Evolutionary conservation across 2,113 vertebrate genomes (phyloP), one percentile per base, ranked within the genome.

Genomic region (Columbina picui): DNA sequence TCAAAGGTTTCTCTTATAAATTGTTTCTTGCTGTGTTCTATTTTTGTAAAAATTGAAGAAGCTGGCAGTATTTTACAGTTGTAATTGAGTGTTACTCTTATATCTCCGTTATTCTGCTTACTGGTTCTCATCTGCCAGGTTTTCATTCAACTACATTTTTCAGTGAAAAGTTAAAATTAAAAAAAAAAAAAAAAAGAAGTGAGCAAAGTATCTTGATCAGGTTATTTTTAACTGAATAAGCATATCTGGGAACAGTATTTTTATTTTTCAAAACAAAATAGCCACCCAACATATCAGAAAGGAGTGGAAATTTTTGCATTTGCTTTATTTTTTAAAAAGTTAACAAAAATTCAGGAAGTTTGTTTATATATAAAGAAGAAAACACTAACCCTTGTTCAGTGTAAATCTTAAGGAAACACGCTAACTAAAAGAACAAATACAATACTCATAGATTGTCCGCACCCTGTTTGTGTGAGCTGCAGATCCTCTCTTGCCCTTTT

Each of bases 31-130:
- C 63, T 85, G 59, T 56, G 43, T 69, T 88, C 67, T 83, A 34
- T 85, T 91, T 91, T 65, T 85, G 18, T 29, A 61, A 70, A 85
- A 95, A 50, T 9, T 67, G 78, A 83, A 94, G 67, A 87, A 87
- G 8, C 17, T 83, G 29, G 15, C 39, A 70, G 38, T 27, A 59
- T 85, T 88, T 94, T 75, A 38, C 29, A 63, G 39, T 49, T 59
- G 32, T 56, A 83, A 83, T 85, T 74, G 43, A 60, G 3, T n/a
- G 26, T 38, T 83, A 84, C 10, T 53, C 21, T 83, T 78, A 4
- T 21, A 74, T 21, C 10, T n/a, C 53, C 32, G 50, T 74, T 36
- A 76, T 69, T 93, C 32, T 76, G 11, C 41, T 88, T 61, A 55
- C 32, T 55, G 41, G 15, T 57, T 87, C 20, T 87, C 22, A 65